Base-by-base conservation (phyloP, 2,113 vertebrate genomes). In the Pteruthius melanotis region DNA sequence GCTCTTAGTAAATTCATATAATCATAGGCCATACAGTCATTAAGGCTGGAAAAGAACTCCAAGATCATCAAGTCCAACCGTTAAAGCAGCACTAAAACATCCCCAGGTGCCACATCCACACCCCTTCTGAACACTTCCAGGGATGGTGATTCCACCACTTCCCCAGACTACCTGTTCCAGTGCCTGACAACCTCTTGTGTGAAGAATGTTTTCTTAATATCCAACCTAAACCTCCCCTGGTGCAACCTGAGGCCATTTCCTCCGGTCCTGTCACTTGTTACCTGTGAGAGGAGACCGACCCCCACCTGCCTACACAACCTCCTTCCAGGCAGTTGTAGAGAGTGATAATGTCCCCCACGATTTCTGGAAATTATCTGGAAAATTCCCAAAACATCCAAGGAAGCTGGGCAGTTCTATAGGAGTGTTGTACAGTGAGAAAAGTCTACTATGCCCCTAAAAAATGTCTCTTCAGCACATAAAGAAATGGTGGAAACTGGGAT, bases 281-380 rank as follows among this genome's bases (percentile, higher is more conserved):
- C 39, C 26, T 35, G 31, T 50, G 26, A 35, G 56, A 52, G 42
- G 37, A 61, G 20, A 42, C 11, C 2, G 0, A 78, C 8, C 26
- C 20, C 16, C 13, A 31, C 10, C 15, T 31, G 24, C 8, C 37
- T 30, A 13, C 37, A 42, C 30, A 35, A 28, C 2, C 15, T 63
- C 39, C 39, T 18, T 37, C 31, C 33, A 72, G 33, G 7, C 8
- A 31, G 16, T 16, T 44, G 10, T 2, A 26, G 21, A 31, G 20
- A 53, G 27, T 16, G 7, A 14, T 9, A 9, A 40, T 11, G 17
- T 17, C 17, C 16, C 39, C n/a, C 27, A 53, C 0, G 0, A 14
- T 22, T 37, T 31, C 13, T 15, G 28, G 30, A 52, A 74, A 61
- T 74, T 42, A 39, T 3, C 30, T 61, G 23, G 28, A 47, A 56